phyloP scores from a whole-genome alignment of 2,797 vertebrate species.

The Arnoldichthys spilopterus region DNA sequence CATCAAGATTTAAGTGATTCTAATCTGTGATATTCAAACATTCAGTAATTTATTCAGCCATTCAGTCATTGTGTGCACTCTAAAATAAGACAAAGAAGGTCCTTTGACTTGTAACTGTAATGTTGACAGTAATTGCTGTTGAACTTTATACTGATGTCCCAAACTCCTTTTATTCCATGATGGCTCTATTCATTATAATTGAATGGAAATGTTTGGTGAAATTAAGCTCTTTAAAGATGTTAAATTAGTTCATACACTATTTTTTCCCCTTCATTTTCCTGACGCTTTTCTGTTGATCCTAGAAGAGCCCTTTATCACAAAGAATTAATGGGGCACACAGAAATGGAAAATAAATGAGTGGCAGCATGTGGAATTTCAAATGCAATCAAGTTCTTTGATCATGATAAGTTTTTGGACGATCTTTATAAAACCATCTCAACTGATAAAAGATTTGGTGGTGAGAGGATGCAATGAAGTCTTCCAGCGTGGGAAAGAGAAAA shows the following conservation, averaged over 20 bases:
- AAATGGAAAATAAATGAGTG: neutral
- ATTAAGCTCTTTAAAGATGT: neutral
- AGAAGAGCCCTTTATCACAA: too few relatives aligned
- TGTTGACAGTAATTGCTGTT: neutral
- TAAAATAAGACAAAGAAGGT: neutral
- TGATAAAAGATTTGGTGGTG: neutral
- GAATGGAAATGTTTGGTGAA: neutral
- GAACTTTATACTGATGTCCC: neutral
- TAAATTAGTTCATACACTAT: neutral
- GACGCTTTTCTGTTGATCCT: too few relatives aligned
- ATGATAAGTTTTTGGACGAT: neutral
- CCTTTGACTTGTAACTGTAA: neutral
- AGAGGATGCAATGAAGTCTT: neutral
- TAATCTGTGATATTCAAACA: too few relatives aligned
- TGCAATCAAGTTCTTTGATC: neutral
- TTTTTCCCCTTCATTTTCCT: too few relatives aligned
- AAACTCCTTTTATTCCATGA: neutral
- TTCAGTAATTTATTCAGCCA: too few relatives aligned
- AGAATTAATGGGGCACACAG: neutral
- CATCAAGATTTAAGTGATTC: neutral
- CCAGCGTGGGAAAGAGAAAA: slow-evolving; percentile 35
- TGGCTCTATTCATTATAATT: neutral
- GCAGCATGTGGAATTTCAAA: neutral
- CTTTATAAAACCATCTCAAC: neutral
- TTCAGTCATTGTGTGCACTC: neutral